A percentile compares a stretch with the other conserved stretches of the same genome.
phyloP scores from a whole-genome alignment of 2,888 invertebrate genomes.

The Pseudolycoriella hygida region DNA sequence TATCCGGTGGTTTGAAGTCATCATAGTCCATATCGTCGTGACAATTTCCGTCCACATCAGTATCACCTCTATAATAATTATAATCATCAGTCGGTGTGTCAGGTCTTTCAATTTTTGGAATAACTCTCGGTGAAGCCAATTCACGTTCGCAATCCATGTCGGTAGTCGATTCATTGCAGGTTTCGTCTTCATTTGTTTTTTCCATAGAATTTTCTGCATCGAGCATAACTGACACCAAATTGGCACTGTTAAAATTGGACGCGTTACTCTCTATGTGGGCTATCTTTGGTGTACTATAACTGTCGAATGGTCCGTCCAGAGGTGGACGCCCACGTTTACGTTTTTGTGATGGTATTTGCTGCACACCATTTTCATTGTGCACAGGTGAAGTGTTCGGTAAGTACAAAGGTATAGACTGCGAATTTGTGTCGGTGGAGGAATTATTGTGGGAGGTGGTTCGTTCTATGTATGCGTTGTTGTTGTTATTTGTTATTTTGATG shows the following conservation, averaged over 20 bases:
- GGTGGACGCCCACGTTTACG: conserved; percentile 49
- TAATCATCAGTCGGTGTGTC: conserved; percentile 8
- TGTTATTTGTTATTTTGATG: not conserved
- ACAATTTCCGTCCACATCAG: too few relatives aligned
- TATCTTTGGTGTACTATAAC: conserved; percentile 6
- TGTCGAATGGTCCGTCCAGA: conserved; percentile 35
- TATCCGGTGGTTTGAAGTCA: too few relatives aligned
- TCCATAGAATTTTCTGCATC: not conserved
- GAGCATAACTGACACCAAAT: not conserved
- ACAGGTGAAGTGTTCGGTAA: conserved; percentile 12
- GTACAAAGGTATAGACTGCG: not conserved
- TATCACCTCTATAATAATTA: too few relatives aligned
- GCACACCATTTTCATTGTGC: conserved; percentile 7
- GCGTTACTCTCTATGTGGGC: not conserved
- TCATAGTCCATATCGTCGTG: too few relatives aligned
- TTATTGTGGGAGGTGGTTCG: not conserved
- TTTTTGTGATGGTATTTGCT: conserved; percentile 26
- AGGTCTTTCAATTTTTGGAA: conserved; percentile 11
- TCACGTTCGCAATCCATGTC: conserved; percentile 5
- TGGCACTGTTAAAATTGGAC: not conserved
- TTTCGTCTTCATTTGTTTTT: not conserved
- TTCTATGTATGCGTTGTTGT: not conserved
- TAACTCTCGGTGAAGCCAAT: not conserved
- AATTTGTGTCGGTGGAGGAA: conserved; percentile 1
- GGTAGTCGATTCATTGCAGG: not conserved